These are phyloP conservation scores for Agrochola lychnidis DNA, from an alignment of 2,888 invertebrate genomes.

Conservation along the genomic window DNA sequence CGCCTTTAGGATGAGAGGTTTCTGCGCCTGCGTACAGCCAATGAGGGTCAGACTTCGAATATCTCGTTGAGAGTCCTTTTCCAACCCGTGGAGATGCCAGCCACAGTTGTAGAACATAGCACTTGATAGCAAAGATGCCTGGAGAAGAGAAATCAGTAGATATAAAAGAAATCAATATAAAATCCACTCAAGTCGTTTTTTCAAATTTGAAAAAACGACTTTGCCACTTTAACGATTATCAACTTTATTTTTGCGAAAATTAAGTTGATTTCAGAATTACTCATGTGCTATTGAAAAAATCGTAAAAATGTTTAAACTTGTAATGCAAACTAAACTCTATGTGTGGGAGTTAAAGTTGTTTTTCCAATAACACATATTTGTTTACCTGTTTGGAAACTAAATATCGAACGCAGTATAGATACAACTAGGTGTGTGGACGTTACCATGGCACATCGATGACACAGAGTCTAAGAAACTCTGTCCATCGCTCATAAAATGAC, in stretches of 20 bases:
- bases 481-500: neutral
- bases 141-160: slow-evolving; percentile 6
- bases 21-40: slow-evolving; percentile 85
- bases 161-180: neutral
- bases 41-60: slow-evolving; percentile 81
- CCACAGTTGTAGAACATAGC: slow-evolving; percentile 83
- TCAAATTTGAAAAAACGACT: too few species aligned
- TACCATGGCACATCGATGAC: neutral
- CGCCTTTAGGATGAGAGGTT: slow-evolving; percentile 86
- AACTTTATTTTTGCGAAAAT: too few species aligned
- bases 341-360: too few species aligned
- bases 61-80: slow-evolving; percentile 73
- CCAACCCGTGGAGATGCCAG: slow-evolving; percentile 80
- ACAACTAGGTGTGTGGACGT: neutral
- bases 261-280: too few species aligned
- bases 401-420: too few species aligned
- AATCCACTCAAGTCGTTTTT: too few species aligned
- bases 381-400: too few species aligned
- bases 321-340: too few species aligned
- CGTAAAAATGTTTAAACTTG: too few species aligned
- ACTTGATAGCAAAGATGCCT: slow-evolving; percentile 83
- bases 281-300: too few species aligned
- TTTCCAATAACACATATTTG: too few species aligned
- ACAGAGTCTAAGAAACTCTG: neutral
- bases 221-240: too few species aligned